Evolutionary conservation across 1,140 invertebrate species (phyloP), one percentile per base, ranked within the genome.

Genomic region (Lordiphosa clarofinis): DNA sequence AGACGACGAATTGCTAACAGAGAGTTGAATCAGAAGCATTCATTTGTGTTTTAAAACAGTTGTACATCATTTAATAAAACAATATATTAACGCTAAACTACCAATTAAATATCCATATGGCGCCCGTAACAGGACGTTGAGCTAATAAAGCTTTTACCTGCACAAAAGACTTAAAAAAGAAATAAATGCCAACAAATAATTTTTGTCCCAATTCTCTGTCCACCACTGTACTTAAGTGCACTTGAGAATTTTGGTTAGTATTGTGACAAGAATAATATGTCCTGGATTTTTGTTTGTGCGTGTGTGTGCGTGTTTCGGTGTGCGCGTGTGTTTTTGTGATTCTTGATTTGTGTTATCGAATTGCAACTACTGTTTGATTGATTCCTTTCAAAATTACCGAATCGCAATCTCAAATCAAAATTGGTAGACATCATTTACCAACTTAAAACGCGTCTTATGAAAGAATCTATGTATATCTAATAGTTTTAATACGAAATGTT

Each of bases 261-360:
- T 60, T 39, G 59, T 61, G 28, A 19, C 39, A 71, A 8, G 28
- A 31, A 46, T 59, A 31, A 46, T 59, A 47, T 58, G 37, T 60
- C 28, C 24, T 54, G 38, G 33, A 56, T 39, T 56, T 65, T 10
- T 36, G 21, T 28, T 28, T 11, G 10, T 28, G 12, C 28, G 28
- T 28, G 37, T 37, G 37, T 66, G 49, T 36, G 21, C 49, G 21
- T 36, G 19, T 56, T 49, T 42, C 55, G 50, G 43, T 46, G 43
- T 2, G 28, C 28, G 43, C 31, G 11, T 46, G 28, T 40, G 24
- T 19, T 19, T 46, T 11, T 46, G 43, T 31, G 31, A 49, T 38
- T 64, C 31, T 61, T 47, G 40, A 37, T 53, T 44, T 75, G 39
- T 73, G 69, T 61, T 68, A 63, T 56, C 52, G 40, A 56, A 67